A percentile compares a stretch with the other conserved stretches of the same genome.
Conservation (phyloP, 2,797 vertebrate genomes). For the Cyprinella venusta region DNA sequence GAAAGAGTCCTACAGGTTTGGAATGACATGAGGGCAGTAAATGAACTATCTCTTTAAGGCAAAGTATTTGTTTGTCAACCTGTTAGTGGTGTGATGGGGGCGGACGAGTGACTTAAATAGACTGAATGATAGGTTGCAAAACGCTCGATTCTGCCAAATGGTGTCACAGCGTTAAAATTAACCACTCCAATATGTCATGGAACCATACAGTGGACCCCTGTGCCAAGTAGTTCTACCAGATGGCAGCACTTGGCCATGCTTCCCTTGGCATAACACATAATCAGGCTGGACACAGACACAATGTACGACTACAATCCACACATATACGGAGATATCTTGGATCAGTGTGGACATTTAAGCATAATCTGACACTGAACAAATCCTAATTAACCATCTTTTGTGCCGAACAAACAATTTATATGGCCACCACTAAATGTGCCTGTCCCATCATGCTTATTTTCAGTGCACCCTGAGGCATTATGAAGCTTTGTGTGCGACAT, state of each 20-base stretch:
- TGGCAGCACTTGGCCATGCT: constrained; percentile 78
- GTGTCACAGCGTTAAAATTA: constrained; percentile 85
- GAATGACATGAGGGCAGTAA: background rate
- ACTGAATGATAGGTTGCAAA: constrained; percentile 68
- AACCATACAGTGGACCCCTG: constrained; percentile 69
- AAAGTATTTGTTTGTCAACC: constrained; percentile 4
- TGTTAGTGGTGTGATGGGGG: constrained; percentile 13
- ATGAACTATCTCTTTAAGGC: constrained; percentile 8
- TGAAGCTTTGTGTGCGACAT: constrained; percentile 16
- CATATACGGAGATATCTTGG: constrained; percentile 16
- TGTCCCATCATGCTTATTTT: constrained; percentile 18
- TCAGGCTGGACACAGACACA: constrained; percentile 31
- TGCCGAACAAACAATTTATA: constrained; percentile 10
- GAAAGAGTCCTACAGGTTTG: background rate
- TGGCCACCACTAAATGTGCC: background rate
- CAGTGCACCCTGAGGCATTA: constrained; percentile 12
- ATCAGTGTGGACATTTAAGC: background rate
- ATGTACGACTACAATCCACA: constrained; percentile 17
- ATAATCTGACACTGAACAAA: background rate
- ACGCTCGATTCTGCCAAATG: constrained; percentile 72
- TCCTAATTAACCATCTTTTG: constrained; percentile 16
- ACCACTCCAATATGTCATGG: constrained; percentile 81
- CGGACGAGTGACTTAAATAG: constrained; percentile 67
- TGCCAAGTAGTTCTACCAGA: constrained; percentile 83
- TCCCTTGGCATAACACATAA: constrained; percentile 69